These are phyloP conservation scores for Sterna hirundo DNA, from an alignment of 2,113 vertebrate species.

Conservation along the genomic window DNA sequence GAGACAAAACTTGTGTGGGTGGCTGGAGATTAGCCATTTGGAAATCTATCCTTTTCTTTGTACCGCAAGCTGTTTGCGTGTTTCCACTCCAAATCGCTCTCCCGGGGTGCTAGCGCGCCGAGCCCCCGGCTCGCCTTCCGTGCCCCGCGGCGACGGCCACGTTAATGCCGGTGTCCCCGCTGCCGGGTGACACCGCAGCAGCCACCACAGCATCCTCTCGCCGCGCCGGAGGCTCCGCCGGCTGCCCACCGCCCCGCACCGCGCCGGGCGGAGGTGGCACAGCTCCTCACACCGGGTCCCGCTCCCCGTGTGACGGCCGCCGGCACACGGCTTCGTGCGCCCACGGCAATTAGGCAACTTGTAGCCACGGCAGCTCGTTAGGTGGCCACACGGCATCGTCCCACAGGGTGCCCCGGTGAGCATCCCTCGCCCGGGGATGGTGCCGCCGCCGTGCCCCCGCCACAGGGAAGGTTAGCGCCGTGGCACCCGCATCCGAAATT, in stretches of 20 bases:
- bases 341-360: conserved; percentile 39
- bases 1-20: conserved; percentile 71
- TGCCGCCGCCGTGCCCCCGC: not conserved
- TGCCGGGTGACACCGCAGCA: accelerated
- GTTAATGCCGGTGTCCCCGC: no score
- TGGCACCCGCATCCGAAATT: not conserved
- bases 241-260: not conserved
- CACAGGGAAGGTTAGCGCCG: not conserved
- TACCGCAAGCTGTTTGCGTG: conserved; percentile 48
- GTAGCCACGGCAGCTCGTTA: not conserved
- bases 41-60: conserved; percentile 60
- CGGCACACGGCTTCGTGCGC: not conserved
- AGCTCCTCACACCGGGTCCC: accelerated
- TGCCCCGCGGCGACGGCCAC: no score
- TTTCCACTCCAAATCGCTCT: not conserved
- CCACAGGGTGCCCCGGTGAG: conserved; percentile 5
- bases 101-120: not conserved
- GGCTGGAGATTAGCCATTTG: conserved; percentile 72
- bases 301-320: accelerated
- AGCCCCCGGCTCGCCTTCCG: not conserved
- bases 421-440: not conserved
- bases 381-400: not conserved
- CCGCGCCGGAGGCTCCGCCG: not conserved
- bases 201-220: not conserved
- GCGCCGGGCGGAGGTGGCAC: not conserved